Evolutionary conservation across 2,113 vertebrate genomes (phyloP), one percentile per base, ranked within the genome.

Genomic region (Mungos mungo): DNA sequence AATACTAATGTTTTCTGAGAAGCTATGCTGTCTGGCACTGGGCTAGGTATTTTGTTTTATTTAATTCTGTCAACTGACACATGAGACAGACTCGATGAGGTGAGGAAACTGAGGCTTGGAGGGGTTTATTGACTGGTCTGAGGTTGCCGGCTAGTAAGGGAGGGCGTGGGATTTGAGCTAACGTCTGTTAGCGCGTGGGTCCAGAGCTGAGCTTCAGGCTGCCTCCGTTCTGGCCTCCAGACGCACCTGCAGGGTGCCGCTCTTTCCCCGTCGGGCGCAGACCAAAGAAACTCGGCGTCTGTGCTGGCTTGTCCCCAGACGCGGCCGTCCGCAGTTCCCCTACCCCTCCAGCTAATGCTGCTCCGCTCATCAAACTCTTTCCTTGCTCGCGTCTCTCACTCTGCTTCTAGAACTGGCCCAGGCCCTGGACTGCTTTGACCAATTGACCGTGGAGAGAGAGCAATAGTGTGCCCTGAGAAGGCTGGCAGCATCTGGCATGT

Each of bases 321-420:
- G 69, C 1, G 6, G 80, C 69, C 16, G 16, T 3, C 6, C 50
- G 33, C 19, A 14, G 6, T 2, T 27, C 19, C 15, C 11, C 52
- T 4, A 2, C 9, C 3, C 35, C 35, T n/a, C 31, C 10, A 14
- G 1, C 9, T 2, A 35, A 1, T 13, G 5, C 52, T 21, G 13
- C 5, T 38, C 31, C 33, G 4, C 38, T 2, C 63, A 12, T 72
- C 15, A 35, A 11, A 11, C 57, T 23, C 57, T 60, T 16, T 23
- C 57, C 21, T 60, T 5, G 47, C 9, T 47, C 9, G 38, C 2
- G 0, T 35, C 33, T 15, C 84, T n/a, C 66, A 31, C 65, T 16
- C 7, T 21, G n/a, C 38, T 41, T 38, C 71, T 27, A 38, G 18
- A 31, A 35, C 35, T 25, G 29, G 21, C 33, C n/a, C 41, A 9